A percentile compares a stretch with the other conserved stretches of the same genome.
phyloP scores from a whole-genome alignment of 1,140 invertebrate genomes.

The Zaprionus ghesquierei region DNA sequence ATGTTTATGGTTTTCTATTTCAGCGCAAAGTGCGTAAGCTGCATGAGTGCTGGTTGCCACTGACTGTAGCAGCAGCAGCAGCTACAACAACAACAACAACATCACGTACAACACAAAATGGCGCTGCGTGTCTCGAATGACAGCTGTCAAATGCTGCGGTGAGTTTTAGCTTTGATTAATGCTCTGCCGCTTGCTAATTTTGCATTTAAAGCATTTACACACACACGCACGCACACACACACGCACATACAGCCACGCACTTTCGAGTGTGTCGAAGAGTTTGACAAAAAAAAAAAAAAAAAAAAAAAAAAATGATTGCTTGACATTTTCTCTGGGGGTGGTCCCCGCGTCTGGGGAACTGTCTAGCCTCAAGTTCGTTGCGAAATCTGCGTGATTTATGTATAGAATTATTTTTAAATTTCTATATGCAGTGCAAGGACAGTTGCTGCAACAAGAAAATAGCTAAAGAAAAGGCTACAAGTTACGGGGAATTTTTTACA shows the following conservation, averaged over 20 bases:
- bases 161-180: slow-evolving; percentile 64
- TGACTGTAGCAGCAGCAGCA: neutral
- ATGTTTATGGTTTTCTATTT: slow-evolving; percentile 59
- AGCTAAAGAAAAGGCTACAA: neutral
- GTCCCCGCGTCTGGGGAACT: neutral
- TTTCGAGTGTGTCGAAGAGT: slow-evolving; percentile 11
- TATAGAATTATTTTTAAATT: slow-evolving; percentile 7
- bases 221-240: slow-evolving; percentile 6
- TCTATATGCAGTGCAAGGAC: neutral
- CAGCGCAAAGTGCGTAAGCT: slow-evolving; percentile 70
- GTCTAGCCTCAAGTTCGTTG: slow-evolving; percentile 9
- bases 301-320: neutral
- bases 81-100: slow-evolving; percentile 9
- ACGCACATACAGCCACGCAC: slow-evolving; percentile 27
- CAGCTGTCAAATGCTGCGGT: slow-evolving; percentile 70
- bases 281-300: slow-evolving; percentile 3
- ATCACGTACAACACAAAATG: slow-evolving; percentile 36
- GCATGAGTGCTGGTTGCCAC: slow-evolving; percentile 40
- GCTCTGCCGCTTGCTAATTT: slow-evolving; percentile 49
- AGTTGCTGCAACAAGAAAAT: neutral
- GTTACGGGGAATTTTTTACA: too few relatives aligned
- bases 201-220: slow-evolving; percentile 52
- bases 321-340: slow-evolving; percentile 33
- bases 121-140: slow-evolving; percentile 62
- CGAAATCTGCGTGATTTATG: slow-evolving; percentile 35